Conservation (phyloP, 2,113 vertebrate species). For the Pelusios castaneus region DNA sequence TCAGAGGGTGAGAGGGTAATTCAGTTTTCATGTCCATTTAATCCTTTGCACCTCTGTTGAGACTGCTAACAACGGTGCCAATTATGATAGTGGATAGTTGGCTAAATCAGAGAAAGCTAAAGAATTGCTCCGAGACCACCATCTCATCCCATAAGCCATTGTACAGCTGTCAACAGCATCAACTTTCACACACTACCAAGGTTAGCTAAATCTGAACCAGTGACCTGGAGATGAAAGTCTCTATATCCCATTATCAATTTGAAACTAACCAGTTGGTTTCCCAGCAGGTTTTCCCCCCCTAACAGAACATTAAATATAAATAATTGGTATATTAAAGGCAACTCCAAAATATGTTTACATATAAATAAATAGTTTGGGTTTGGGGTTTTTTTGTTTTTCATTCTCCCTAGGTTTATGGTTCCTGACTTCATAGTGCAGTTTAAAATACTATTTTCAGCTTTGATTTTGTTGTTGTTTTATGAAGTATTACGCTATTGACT, state of each 20-base stretch:
- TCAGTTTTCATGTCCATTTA: neutral
- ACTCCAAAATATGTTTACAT: neutral
- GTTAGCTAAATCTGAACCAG: neutral
- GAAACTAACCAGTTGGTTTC: neutral
- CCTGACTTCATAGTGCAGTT: neutral
- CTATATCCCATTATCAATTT: constrained; percentile 17
- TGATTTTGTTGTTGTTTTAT: neutral
- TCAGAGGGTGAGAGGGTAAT: neutral
- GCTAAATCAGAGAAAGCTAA: neutral
- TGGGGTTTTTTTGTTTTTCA: no score
- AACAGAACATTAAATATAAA: neutral
- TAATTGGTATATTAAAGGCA: neutral
- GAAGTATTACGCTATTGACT: neutral
- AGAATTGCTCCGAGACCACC: neutral
- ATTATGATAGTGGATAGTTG: neutral
- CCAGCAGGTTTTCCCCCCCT: neutral
- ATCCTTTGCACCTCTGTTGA: neutral
- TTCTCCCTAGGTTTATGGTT: neutral
- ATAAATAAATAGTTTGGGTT: neutral
- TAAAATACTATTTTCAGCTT: neutral
- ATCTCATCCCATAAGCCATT: neutral
- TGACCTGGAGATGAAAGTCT: constrained; percentile 30
- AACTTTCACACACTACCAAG: neutral
- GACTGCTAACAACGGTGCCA: neutral
- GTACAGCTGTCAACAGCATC: constrained; percentile 3